These are phyloP conservation scores for Eurypyga helias DNA, from an alignment of 2,113 vertebrate species.

Conservation along the genomic window DNA sequence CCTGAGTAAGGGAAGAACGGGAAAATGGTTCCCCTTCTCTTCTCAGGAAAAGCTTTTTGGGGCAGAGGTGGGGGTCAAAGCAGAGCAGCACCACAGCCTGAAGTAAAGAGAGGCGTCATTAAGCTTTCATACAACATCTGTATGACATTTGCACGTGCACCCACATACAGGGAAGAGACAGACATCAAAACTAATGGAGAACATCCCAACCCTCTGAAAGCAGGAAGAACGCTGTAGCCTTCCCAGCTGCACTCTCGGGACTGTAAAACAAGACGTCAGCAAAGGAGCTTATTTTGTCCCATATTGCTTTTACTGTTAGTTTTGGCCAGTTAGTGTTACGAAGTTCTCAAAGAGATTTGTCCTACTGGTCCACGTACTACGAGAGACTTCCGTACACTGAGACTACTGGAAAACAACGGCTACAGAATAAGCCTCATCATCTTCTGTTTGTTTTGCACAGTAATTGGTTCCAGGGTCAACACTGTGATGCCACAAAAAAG, in stretches of 20 bases:
- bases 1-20: not conserved
- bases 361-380: not conserved
- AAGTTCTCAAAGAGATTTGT: not conserved
- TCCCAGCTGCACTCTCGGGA: not conserved
- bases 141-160: constrained; percentile 46
- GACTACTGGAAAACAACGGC: not conserved
- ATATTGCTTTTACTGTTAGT: not conserved
- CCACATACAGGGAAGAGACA: constrained; percentile 37
- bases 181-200: constrained; percentile 63
- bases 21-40: not conserved
- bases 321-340: not conserved
- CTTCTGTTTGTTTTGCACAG: not conserved
- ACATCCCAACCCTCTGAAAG: not conserved
- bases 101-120: not conserved
- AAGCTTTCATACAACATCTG: constrained; percentile 58
- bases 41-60: constrained; percentile 22
- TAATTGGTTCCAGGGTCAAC: constrained; percentile 68
- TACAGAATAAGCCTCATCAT: constrained; percentile 25
- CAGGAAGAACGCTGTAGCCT: constrained; percentile 10
- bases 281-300: not conserved
- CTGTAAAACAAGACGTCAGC: not conserved
- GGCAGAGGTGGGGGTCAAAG: not conserved
- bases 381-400: not conserved
- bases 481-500: constrained; percentile 38
- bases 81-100: not conserved